Evolutionary conservation across 2,888 invertebrate species (phyloP), one percentile per base, ranked within the genome.

Genomic region (Cephalotes varians): DNA sequence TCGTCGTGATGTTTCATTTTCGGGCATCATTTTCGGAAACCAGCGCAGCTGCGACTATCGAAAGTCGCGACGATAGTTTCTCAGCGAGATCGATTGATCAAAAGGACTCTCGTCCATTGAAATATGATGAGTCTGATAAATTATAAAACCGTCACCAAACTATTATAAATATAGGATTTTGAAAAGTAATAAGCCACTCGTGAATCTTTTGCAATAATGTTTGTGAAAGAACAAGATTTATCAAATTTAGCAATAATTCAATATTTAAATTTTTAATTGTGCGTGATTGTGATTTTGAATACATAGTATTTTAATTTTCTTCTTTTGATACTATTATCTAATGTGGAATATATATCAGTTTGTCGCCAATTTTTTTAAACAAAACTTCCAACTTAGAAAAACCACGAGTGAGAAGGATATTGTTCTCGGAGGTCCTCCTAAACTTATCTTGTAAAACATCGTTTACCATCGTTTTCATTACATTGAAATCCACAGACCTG

Each of bases 381-480:
- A n/a, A 58, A 21, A 47, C 6, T 62, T 34, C 5, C 5, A 34
- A 25, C 2, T 34, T 49, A 25, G n/a, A 37, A 49, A 64, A 49
- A 6, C 4, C 12, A 25, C 18, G 15, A 47, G 31, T 18, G 47
- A 28, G 40, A 73, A 1, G 21, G 18, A 10, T 10, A n/a, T 10
- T 51, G 34, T 54, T 69, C 25, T 51, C 4, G 10, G 3, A 25
- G 21, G 40, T 15, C 6, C 9, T n/a, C n/a, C n/a, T n/a, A n/a
- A n/a, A n/a, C n/a, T n/a, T n/a, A n/a, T n/a, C 34, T 15, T 15
- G 40, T 18, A 18, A 21, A 54, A 21, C 12, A 44, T 7, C 18
- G 56, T 10, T 71, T 21, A 34, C 21, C 31, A 69, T 56, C 49
- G 72, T 47, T 85, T 83, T 81, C 81, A 82, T 81, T 69, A 71